Base-by-base conservation (phyloP, 1,140 invertebrate species). In the Leptinotarsa texana region DNA sequence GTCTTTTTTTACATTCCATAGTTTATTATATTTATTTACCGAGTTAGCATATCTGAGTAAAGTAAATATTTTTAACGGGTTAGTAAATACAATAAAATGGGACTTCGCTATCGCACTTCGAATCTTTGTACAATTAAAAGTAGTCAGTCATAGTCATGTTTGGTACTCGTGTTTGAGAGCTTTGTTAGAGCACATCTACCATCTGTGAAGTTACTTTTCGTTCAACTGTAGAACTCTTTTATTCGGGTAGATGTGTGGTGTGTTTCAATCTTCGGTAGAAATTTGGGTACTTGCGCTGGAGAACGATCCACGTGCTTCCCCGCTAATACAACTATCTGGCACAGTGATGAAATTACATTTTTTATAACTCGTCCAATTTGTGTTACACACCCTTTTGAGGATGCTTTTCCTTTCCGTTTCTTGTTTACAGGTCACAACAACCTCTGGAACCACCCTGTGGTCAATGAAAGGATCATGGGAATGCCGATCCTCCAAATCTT, bases 311-410 rank as follows among this genome's bases (percentile, higher is more conserved):
- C 83, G 63, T 18, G 82, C 80, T 65, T 83, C 82, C 21, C 76
- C 76, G 65, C 75, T 78, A 8, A 81, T 69, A 75, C 82, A 84
- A 73, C 83, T 83, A 63, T 83, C 81, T 24, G 83, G 82, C 33
- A 85, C 82, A 3, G 80, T 80, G 63, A 84, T 84, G 74, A 84
- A 84, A 69, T 79, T 84, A 67, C 83, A 84, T 73, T 84, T 84
- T 69, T 84, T 82, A 63, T 81, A 83, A 69, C 74, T 81, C 13
- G 74, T 74, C 83, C 82, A 84, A 13, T 79, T 80, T 69, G 81
- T 82, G 4, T 73, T 65, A 65, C 71, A 73, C 4, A 83, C 83
- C 51, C 82, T 63, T 65, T 84, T 84, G 67, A 85, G 76, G 72
- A 84, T 84, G 74, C 81, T 83, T 66, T 83, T 83, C 61, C 78